Evolutionary conservation across 2,888 invertebrate genomes (phyloP), one percentile per base, ranked within the genome.

Genomic region (Agrypnus murinus): DNA sequence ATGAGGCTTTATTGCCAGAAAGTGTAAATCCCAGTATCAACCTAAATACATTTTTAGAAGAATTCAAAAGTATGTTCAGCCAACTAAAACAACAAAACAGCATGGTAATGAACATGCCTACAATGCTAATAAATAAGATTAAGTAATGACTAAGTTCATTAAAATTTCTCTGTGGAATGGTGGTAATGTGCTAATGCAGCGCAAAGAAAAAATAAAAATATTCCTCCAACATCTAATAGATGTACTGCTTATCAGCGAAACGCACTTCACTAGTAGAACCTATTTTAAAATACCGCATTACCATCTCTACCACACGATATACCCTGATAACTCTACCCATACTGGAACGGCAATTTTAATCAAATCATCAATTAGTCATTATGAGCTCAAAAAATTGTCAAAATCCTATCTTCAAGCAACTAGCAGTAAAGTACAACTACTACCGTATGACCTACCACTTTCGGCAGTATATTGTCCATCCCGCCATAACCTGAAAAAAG

Each of bases 401-500:
- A 53, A 32, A 53, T 10, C 62, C 50, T 10, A 36, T 32, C 15
- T 69, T 2, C 64, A 69, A 36, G 69, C 63, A 17, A 69, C 74
- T 7, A 74, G 38, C n/a, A 64, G 75, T 12, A 55, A 69, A 66
- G 32, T 53, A 5, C 10, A 19, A 50, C 72, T 6, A 65, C n/a
- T 58, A 50, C 46, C 46, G n/a, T 73, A 69, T 7, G 36, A 65
- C 1, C 38, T 74, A 2, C 60, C 69, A 6, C 5, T 77, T 5
- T 55, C 75, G 32, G 74, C 77, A 14, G 68, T 74, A 38, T 78
- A 80, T 32, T 78, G 72, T 9, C 77, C 77, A 4, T 75, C 77
- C 1, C 76, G 73, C 15, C 76, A 77, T 40, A 65, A 25, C 40
- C 73, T 75, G 5, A 71, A 73, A 45, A 34, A 70, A 66, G 69